Conservation (phyloP, 2,113 vertebrate species). For the Malurus cyaneus region DNA sequence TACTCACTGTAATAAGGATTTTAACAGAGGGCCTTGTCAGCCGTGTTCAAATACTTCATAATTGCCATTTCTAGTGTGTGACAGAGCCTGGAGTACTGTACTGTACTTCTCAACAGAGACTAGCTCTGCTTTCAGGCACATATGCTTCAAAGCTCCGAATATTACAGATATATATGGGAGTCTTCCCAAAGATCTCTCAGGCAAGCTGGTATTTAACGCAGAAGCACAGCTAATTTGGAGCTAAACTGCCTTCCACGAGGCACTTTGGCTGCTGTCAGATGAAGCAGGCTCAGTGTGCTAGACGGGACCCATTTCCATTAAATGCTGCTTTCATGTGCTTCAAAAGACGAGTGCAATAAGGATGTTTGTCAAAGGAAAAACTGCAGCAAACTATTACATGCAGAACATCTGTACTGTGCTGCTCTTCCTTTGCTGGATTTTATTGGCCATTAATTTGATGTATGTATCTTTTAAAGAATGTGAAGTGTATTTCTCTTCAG, state of each 20-base stretch:
- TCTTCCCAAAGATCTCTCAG: constrained; percentile 75
- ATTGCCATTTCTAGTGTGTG: constrained; percentile 62
- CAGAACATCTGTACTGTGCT: constrained; percentile 77
- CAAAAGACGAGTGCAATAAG: constrained; percentile 74
- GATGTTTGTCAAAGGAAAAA: constrained; percentile 81
- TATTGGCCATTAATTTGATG: constrained; percentile 83
- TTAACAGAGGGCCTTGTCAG: constrained; percentile 58
- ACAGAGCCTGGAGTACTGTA: constrained; percentile 68
- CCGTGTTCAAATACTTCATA: constrained; percentile 66
- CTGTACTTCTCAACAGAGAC: constrained; percentile 68
- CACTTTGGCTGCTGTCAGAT: constrained; percentile 80
- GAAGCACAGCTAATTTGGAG: constrained; percentile 77
- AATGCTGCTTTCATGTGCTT: constrained; percentile 77
- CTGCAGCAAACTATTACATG: constrained; percentile 75
- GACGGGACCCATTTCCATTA: constrained; percentile 75
- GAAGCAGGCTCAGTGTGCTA: constrained; percentile 68
- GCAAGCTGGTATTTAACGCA: constrained; percentile 84
- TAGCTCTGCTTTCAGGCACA: constrained; percentile 70
- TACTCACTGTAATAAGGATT: not conserved
- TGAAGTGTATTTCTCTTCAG: constrained; percentile 61
- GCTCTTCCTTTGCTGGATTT: constrained; percentile 73
- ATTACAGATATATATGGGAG: constrained; percentile 74
- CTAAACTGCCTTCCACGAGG: constrained; percentile 78
- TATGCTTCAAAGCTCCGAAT: constrained; percentile 78
- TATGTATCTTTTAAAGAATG: constrained; percentile 78